These are phyloP conservation scores for Labeo calbasu DNA, from an alignment of 2,797 vertebrate genomes.

Conservation along the genomic window DNA sequence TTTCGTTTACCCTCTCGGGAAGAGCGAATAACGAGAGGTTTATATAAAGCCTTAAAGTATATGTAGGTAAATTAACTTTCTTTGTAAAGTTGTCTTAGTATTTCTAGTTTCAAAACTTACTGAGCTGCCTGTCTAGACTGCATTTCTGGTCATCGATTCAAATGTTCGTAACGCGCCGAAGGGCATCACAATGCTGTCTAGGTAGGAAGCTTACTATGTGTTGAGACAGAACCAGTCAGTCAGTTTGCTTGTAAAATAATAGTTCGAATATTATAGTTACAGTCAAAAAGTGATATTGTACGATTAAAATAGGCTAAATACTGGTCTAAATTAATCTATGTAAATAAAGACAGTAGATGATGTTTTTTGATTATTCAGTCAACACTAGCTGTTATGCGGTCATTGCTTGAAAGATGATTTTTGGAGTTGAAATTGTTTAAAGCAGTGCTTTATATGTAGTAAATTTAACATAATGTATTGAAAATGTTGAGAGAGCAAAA, in stretches of 20 bases:
- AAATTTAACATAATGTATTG: background rate
- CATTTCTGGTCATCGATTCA: background rate
- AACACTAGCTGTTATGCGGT: background rate
- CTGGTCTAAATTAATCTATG: background rate
- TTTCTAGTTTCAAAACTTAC: conserved; percentile 7
- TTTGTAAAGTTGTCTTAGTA: conserved; percentile 4
- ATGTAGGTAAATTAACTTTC: background rate
- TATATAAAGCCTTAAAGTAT: background rate
- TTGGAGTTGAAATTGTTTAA: background rate
- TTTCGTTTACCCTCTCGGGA: background rate
- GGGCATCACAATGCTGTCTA: background rate
- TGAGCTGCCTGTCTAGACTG: conserved; percentile 8
- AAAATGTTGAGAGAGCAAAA: background rate
- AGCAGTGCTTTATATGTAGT: background rate
- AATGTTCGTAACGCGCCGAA: background rate
- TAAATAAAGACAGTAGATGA: background rate
- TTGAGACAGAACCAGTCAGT: background rate
- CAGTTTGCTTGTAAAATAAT: background rate
- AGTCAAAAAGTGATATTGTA: background rate
- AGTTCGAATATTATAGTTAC: background rate
- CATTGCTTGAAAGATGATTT: background rate
- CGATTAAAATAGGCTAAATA: background rate
- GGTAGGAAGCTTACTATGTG: background rate
- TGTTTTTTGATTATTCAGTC: background rate
- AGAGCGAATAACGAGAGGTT: background rate